Evolutionary conservation across 1,140 invertebrate genomes (phyloP).

Genomic region (Asobara japonica): DNA sequence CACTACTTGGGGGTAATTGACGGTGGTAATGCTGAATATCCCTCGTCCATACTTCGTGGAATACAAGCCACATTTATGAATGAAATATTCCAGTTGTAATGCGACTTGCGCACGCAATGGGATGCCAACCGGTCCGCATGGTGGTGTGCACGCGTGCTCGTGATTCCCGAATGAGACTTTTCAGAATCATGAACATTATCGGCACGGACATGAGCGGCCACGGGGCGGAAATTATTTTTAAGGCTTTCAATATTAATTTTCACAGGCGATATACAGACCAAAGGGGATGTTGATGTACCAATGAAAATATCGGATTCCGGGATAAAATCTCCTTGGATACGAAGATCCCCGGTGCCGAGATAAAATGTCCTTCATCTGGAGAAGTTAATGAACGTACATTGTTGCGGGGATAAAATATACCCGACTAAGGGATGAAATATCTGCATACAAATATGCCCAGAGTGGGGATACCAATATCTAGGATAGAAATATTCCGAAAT

Average conservation of each 20-base stretch:
- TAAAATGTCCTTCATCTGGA: no score
- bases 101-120: constrained; percentile 52
- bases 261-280: background rate
- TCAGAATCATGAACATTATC: constrained; percentile 10
- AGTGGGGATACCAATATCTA: no score
- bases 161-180: constrained; percentile 16
- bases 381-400: no score
- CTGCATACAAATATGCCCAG: no score
- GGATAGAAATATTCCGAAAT: no score
- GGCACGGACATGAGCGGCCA: background rate
- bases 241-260: background rate
- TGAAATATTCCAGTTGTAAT: constrained; percentile 61
- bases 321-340: no score
- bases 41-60: constrained; percentile 41
- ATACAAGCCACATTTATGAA: constrained; percentile 57
- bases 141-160: constrained; percentile 27
- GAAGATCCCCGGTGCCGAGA: no score
- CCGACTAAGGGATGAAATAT: no score
- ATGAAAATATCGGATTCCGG: no score
- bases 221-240: background rate
- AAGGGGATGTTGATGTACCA: no score
- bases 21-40: constrained; percentile 5
- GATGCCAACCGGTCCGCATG: constrained; percentile 39
- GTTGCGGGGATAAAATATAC: no score
- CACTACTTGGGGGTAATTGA: background rate